phyloP scores from a whole-genome alignment of 1,140 invertebrate species.

The Meloidogyne exigua region DNA sequence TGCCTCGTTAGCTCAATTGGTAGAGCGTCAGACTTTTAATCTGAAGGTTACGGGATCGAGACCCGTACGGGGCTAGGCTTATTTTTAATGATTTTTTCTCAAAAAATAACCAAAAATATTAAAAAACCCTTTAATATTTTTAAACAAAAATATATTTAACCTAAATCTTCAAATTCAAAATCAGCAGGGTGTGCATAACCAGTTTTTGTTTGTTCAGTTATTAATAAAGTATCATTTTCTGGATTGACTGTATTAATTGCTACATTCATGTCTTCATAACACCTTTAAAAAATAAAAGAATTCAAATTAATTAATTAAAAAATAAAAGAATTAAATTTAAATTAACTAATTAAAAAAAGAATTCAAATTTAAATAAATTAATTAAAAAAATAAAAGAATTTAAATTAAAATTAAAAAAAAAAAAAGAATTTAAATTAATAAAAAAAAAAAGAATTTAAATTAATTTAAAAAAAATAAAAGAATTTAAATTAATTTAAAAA shows the following conservation, averaged over 20 bases:
- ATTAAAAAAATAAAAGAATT: too few relatives aligned
- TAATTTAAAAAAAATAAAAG: too few relatives aligned
- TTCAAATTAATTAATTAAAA: constrained; percentile 22
- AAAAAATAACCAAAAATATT: too few relatives aligned
- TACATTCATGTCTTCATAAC: constrained; percentile 56
- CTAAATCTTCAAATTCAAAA: constrained; percentile 56
- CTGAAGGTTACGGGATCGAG: constrained; percentile 32
- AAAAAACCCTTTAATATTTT: too few relatives aligned
- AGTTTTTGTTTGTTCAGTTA: constrained; percentile 56
- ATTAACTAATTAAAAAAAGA: too few relatives aligned
- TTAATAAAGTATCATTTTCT: constrained; percentile 44
- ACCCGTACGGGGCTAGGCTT: constrained; percentile 28
- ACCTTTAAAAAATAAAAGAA: constrained; percentile 37
- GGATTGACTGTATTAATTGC: constrained; percentile 54
- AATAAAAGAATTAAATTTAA: too few relatives aligned
- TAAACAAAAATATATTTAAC: too few relatives aligned
- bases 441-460: too few relatives aligned
- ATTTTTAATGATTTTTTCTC: not conserved
- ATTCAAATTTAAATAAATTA: too few relatives aligned
- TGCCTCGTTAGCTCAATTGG: constrained; percentile 33
- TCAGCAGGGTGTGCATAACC: constrained; percentile 52
- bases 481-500: too few relatives aligned
- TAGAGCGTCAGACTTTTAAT: constrained; percentile 37
- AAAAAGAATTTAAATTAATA: constrained; percentile 16
- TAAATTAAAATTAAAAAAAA: not conserved